A percentile compares a stretch with the other conserved stretches of the same genome.
These are phyloP conservation scores for Neosalanx taihuensis DNA, from an alignment of 2,797 vertebrate genomes.

Conservation along the genomic window DNA sequence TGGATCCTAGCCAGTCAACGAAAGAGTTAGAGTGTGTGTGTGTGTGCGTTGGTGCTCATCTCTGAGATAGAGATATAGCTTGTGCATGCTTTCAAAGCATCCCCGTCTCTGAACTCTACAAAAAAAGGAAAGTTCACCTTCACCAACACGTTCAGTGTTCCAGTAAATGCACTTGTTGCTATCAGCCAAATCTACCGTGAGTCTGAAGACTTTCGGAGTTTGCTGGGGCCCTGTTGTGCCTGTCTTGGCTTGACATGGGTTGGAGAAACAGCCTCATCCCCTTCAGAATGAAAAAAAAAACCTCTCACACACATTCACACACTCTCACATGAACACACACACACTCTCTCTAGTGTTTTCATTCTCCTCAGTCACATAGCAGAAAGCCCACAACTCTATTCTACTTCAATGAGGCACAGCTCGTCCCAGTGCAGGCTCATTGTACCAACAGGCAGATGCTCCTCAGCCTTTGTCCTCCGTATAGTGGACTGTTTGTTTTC, in stretches of 20 bases:
- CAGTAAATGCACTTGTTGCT: slow-evolving; percentile 23
- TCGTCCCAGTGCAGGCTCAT: slow-evolving; percentile 42
- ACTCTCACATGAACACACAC: neutral
- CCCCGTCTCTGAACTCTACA: neutral
- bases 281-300: slow-evolving; percentile 23
- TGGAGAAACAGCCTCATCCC: slow-evolving; percentile 47
- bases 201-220: slow-evolving; percentile 9
- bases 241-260: slow-evolving; percentile 50
- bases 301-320: slow-evolving; percentile 20
- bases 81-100: neutral
- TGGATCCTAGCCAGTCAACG: neutral
- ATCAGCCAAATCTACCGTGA: slow-evolving; percentile 27
- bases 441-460: slow-evolving; percentile 41
- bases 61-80: neutral
- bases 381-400: slow-evolving; percentile 51
- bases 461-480: slow-evolving; percentile 18
- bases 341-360: slow-evolving; percentile 43
- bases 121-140: neutral
- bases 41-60: neutral
- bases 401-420: slow-evolving; percentile 45
- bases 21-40: neutral
- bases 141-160: slow-evolving; percentile 12
- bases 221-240: slow-evolving; percentile 34
- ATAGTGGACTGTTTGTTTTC: slow-evolving; percentile 16
- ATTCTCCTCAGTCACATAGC: slow-evolving; percentile 63